phyloP scores from a whole-genome alignment of 1,140 invertebrate genomes.

The Drosophila auraria region DNA sequence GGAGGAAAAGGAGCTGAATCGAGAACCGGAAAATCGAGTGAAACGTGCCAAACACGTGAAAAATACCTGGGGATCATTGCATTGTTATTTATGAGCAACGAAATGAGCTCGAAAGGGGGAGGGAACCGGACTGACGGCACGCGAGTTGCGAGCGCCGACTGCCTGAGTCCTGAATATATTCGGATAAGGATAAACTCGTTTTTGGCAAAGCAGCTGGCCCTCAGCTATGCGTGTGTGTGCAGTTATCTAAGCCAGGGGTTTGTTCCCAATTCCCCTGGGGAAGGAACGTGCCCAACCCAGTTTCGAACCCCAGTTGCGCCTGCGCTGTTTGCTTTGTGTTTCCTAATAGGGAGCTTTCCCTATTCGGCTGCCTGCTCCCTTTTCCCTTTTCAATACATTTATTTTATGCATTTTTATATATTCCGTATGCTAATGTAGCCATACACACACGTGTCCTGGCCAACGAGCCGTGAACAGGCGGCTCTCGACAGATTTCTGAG shows the following conservation, averaged over 20 bases:
- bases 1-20: slow-evolving; percentile 22
- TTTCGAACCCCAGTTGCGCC: slow-evolving; percentile 49
- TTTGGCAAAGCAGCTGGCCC: slow-evolving; percentile 64
- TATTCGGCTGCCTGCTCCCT: not conserved
- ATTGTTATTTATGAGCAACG: slow-evolving; percentile 81
- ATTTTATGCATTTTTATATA: slow-evolving; percentile 8
- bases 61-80: slow-evolving; percentile 92
- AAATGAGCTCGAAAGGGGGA: slow-evolving; percentile 70
- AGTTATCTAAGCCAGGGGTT: slow-evolving; percentile 55
- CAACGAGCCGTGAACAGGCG: slow-evolving; percentile 71
- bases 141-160: slow-evolving; percentile 29
- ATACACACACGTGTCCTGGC: slow-evolving; percentile 60
- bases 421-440: slow-evolving; percentile 51
- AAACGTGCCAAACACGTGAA: slow-evolving; percentile 94
- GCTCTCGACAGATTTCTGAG: slow-evolving; percentile 62
- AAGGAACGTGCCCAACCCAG: slow-evolving; percentile 67
- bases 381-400: slow-evolving; percentile 7
- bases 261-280: slow-evolving; percentile 21
- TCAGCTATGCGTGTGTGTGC: slow-evolving; percentile 27
- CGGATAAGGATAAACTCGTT: slow-evolving; percentile 77
- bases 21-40: slow-evolving; percentile 91
- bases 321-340: slow-evolving; percentile 54
- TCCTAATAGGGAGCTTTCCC: slow-evolving; percentile 62
- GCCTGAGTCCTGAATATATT: slow-evolving; percentile 23
- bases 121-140: slow-evolving; percentile 47